Base-by-base conservation (phyloP, 2,113 vertebrate species). In the Pandion haliaetus region DNA sequence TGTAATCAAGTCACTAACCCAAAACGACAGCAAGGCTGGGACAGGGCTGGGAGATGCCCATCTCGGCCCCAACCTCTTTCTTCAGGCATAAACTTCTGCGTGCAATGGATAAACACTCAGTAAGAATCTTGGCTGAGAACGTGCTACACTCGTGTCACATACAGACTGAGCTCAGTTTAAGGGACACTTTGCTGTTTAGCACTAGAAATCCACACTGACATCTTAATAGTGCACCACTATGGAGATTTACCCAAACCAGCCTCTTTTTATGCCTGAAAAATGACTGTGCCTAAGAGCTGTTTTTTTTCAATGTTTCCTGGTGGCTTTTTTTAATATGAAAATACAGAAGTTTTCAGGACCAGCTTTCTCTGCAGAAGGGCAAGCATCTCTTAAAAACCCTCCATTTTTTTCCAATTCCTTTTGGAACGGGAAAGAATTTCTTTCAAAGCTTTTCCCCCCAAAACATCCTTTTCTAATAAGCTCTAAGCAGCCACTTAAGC, bases 241-340 rank as follows among this genome's bases (percentile, higher is more conserved):
- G 4, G 58, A n/a, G 45, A 36, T 34, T 70, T 9, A 49, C 50
- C 42, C 80, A 6, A 16, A 88, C 9, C 26, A 31, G 61, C 23
- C 31, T 18, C 38, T 17, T 61, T 14, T 29, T 6, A 2, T 1
- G 26, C 42, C 57, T n/a, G 17, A 38, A 66, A 49, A 78, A 8
- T 49, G 2, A 3, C 49, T 0, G 0, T 6, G 16, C 38, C n/a
- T 7, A 10, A 31, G n/a, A n/a, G n/a, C n/a, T n/a, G n/a, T n/a
- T 3, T 54, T 62, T 58, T 52, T 17, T 9, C 4, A 0, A 2
- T 8, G 38, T 8, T 80, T 70, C 42, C 65, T 14, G 15, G 3
- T 8, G 15, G 18, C 3, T 19, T 29, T 42, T 49, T 69, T 59
- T 10, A 28, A 54, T 4, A 18, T 0, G 1, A 74, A 62, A 87